Evolutionary conservation across 1,140 invertebrate species (phyloP), one percentile per base, ranked within the genome.

Genomic region (Microplitis mediator): DNA sequence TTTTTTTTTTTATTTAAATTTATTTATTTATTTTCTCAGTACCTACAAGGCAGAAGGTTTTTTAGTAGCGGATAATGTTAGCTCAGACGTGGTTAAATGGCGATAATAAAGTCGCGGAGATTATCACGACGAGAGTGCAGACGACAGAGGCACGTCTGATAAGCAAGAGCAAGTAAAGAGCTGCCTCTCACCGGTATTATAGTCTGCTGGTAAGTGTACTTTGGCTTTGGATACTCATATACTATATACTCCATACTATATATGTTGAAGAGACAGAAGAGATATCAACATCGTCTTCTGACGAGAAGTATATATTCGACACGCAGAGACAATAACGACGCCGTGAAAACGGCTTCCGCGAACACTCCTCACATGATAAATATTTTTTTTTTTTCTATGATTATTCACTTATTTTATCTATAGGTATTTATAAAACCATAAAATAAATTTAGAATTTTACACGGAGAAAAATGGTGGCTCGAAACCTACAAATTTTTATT

Each of bases 61-160:
- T 36, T 60, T 60, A 69, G 56, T 69, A 58, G 56, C 31, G 14
- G 56, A 58, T n/a, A 45, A 65, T 36, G 16, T 36, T 39, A n/a
- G 9, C 63, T 51, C 36, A 50, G 39, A 63, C 60, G 51, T 60
- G 23, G 36, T 74, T 70, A 74, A 66, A 70, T 70, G 63, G 62
- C 68, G 60, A 69, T 74, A 74, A 74, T 70, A 74, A 70, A 70
- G 73, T 74, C 68, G 60, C 72, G 56, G 51, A 66, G 69, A 74
- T 64, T 71, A 71, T 71, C 69, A 14, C n/a, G 16, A 23, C 45
- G 45, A 67, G 51, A 54, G 23, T 54, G 65, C 23, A 67, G 65
- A 54, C 65, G 65, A 67, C 65, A 67, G 65, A 34, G 50, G 23
- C 65, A 45, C 31, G 65, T 67, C 51, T 67, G 65, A 67, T 67